phyloP scores from a whole-genome alignment of 2,888 invertebrate genomes.

The Acrobasis consociella region DNA sequence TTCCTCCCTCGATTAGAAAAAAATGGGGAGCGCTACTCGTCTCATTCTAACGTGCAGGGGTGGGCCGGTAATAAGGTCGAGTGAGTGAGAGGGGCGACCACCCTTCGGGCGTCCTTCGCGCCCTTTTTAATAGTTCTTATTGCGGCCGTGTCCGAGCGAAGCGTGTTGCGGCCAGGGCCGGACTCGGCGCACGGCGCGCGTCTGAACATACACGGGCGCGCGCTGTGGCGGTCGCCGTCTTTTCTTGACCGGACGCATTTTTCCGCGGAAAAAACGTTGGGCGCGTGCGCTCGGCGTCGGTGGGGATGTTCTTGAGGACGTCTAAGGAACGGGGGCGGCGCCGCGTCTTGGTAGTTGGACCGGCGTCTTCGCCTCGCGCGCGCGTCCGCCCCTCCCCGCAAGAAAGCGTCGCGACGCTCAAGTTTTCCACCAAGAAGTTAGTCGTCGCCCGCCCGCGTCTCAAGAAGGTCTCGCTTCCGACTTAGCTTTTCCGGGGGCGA shows the following conservation, averaged over 20 bases:
- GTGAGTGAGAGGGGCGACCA: slow-evolving; percentile 74
- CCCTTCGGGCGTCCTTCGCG: slow-evolving; percentile 63
- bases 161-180: slow-evolving; percentile 53
- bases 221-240: slow-evolving; percentile 65
- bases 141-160: slow-evolving; percentile 73
- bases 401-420: slow-evolving; percentile 80
- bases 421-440: slow-evolving; percentile 84
- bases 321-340: slow-evolving; percentile 82
- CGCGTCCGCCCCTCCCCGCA: slow-evolving; percentile 81
- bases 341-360: slow-evolving; percentile 81
- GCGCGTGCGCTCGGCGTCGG: slow-evolving; percentile 78
- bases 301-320: slow-evolving; percentile 80
- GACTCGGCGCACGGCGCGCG: slow-evolving; percentile 43
- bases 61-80: slow-evolving; percentile 64
- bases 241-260: slow-evolving; percentile 81
- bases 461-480: slow-evolving; percentile 78
- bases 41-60: slow-evolving; percentile 70
- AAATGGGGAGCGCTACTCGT: slow-evolving; percentile 70
- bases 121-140: slow-evolving; percentile 79
- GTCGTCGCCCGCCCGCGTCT: slow-evolving; percentile 82
- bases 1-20: slow-evolving; percentile 82
- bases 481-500: slow-evolving; percentile 57
- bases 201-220: slow-evolving; percentile 46
- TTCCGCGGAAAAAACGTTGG: slow-evolving; percentile 81
- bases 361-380: slow-evolving; percentile 81